phyloP scores from a whole-genome alignment of 2,113 vertebrate species.

The Tursiops truncatus region DNA sequence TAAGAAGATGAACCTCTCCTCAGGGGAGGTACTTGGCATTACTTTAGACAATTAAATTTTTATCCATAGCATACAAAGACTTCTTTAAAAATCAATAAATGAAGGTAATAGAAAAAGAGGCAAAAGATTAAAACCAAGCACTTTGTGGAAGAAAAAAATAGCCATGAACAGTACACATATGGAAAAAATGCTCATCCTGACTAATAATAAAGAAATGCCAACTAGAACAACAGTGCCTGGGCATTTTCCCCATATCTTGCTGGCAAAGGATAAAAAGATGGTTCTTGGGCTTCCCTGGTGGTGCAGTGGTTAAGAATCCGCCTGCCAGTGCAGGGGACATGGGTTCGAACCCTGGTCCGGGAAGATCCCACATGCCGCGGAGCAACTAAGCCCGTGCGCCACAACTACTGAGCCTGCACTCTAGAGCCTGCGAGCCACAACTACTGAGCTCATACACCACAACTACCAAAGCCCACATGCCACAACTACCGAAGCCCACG shows the following conservation, averaged over 20 bases:
- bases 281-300: too few species aligned
- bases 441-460: too few species aligned
- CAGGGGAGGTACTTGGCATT: not conserved
- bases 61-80: not conserved
- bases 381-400: too few species aligned
- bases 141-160: not conserved
- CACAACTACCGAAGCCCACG: too few species aligned
- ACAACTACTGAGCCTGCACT: too few species aligned
- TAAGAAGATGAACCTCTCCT: not conserved
- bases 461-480: too few species aligned
- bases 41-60: not conserved
- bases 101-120: not conserved
- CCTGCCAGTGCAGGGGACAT: too few species aligned
- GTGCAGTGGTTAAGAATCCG: too few species aligned
- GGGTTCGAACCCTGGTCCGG: too few species aligned
- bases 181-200: not conserved
- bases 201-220: not conserved
- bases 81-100: conserved; percentile 2
- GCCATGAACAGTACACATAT: not conserved
- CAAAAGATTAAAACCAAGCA: not conserved
- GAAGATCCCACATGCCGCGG: too few species aligned
- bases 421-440: too few species aligned
- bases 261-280: not conserved
- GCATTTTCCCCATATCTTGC: not conserved
- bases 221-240: not conserved